phyloP scores from a whole-genome alignment of 1,140 invertebrate species.

The Rhopalosiphum maidis region DNA sequence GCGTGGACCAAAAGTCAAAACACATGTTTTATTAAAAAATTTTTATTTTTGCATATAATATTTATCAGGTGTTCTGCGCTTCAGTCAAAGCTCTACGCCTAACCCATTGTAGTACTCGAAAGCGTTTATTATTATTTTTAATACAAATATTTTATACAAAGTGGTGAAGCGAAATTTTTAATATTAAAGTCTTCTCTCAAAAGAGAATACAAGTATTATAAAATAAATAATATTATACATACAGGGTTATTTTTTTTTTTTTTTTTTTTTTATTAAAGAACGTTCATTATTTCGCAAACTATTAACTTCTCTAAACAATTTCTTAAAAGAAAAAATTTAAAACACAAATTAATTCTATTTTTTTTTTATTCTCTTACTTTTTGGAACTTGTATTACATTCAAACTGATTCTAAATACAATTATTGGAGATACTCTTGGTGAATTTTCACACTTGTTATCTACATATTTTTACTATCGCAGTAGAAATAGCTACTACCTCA shows the following conservation, averaged over 20 bases:
- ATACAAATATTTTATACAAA: background rate
- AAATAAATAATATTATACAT: background rate
- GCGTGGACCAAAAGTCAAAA: background rate
- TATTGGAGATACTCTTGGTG: background rate
- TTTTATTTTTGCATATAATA: background rate
- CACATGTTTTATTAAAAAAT: background rate
- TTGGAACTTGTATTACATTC: background rate
- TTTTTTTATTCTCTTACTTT: background rate
- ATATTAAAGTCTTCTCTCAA: background rate
- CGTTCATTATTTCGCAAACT: background rate
- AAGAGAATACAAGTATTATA: background rate
- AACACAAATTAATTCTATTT: background rate
- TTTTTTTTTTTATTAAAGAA: background rate
- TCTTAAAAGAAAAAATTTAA: background rate
- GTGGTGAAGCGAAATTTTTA: background rate
- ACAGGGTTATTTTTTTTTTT: too few species aligned
- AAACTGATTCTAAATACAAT: background rate
- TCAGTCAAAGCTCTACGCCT: background rate
- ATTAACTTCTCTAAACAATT: background rate
- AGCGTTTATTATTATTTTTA: constrained; percentile 16
- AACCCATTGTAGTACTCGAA: background rate
- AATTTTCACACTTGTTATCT: background rate
- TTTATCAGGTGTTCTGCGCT: background rate
- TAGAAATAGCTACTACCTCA: too few species aligned
- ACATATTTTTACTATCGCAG: too few species aligned